phyloP scores from a whole-genome alignment of 2,797 vertebrate species.

The Platalea minor region DNA sequence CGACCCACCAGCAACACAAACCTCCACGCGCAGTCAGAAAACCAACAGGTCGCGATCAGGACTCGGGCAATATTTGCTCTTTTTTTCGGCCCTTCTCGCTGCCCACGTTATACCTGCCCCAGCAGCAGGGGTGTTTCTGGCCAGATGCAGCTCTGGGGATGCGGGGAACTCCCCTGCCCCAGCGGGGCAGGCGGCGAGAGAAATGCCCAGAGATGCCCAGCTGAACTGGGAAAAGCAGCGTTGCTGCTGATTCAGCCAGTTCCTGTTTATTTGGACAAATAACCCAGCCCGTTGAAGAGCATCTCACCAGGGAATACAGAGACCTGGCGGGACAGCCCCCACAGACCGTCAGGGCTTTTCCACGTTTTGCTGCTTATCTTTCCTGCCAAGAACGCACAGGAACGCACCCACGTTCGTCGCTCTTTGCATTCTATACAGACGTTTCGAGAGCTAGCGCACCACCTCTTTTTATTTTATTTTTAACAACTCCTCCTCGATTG shows the following conservation, averaged over 20 bases:
- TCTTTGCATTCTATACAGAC: background rate
- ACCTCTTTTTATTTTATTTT: background rate
- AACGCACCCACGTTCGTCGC: background rate
- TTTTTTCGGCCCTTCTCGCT: background rate
- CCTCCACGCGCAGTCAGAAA: rapidly evolving
- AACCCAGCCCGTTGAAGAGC: background rate
- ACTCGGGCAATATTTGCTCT: background rate
- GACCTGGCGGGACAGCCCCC: background rate
- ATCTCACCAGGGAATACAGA: background rate
- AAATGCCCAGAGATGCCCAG: background rate
- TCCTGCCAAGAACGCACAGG: background rate
- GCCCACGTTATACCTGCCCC: background rate
- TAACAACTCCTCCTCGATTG: background rate
- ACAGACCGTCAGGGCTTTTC: background rate
- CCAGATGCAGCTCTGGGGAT: background rate
- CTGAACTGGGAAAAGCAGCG: background rate
- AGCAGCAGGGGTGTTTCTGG: background rate
- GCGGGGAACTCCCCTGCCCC: background rate
- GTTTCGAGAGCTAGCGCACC: background rate
- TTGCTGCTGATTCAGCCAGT: background rate
- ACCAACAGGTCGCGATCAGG: background rate
- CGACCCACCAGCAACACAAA: background rate
- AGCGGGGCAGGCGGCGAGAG: too few relatives aligned
- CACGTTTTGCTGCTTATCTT: background rate
- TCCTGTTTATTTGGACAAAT: background rate